A percentile compares a stretch with the other conserved stretches of the same genome.
Evolutionary conservation across 92 coral and sea anemone species (phyloP).

Genomic region (Metridium senile): DNA sequence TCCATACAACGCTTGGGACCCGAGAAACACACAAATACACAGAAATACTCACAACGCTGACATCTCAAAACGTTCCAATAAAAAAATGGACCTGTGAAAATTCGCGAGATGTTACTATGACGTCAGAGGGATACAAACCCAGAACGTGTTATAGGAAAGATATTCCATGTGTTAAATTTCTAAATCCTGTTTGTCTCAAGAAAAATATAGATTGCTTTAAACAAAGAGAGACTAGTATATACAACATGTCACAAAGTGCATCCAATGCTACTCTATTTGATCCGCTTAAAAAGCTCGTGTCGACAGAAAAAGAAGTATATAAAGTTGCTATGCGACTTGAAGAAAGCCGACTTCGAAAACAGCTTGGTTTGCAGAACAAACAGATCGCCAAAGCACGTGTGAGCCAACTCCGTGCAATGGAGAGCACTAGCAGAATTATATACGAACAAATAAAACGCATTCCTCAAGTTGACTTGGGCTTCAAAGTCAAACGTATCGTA

Average conservation of each 20-base stretch:
- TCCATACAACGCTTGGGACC: not conserved
- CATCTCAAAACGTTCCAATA: not conserved
- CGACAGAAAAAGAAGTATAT: slow-evolving; percentile 17
- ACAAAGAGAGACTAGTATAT: not conserved
- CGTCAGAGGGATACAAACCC: slow-evolving; percentile 25
- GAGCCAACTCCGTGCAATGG: slow-evolving; percentile 38
- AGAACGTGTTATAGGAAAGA: slow-evolving; percentile 34
- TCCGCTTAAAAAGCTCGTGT: slow-evolving; percentile 23
- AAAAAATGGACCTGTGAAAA: slow-evolving; percentile 11
- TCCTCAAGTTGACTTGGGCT: slow-evolving; percentile 47
- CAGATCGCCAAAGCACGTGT: slow-evolving; percentile 37
- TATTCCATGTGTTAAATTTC: slow-evolving; percentile 31
- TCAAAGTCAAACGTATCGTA: slow-evolving; percentile 25
- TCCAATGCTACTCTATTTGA: slow-evolving; percentile 21
- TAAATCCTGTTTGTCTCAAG: slow-evolving; percentile 22
- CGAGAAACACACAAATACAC: slow-evolving; percentile 8
- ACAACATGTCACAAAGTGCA: not conserved
- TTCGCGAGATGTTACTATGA: slow-evolving; percentile 11
- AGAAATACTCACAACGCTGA: not conserved
- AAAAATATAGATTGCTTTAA: slow-evolving; percentile 28
- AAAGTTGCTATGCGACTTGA: slow-evolving; percentile 40
- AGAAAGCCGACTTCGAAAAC: slow-evolving; percentile 39
- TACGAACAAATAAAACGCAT: slow-evolving; percentile 28
- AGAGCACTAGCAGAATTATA: slow-evolving; percentile 30
- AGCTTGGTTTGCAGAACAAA: slow-evolving; percentile 34